Base-by-base conservation (phyloP, 2,113 vertebrate genomes). In the Aleadryas rufinucha region DNA sequence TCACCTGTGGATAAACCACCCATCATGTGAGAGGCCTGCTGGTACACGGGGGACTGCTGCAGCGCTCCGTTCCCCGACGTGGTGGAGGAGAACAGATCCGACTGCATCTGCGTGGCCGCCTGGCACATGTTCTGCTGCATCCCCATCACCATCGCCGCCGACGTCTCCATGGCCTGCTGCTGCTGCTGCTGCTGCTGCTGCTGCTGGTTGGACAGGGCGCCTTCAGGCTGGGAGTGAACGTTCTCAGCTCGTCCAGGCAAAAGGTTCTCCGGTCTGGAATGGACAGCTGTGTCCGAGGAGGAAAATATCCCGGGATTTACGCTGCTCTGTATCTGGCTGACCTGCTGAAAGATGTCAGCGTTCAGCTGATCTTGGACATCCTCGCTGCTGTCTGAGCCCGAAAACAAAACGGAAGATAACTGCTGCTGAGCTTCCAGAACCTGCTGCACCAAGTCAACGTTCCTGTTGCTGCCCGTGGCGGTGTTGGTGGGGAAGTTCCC, bases 121-220 rank as follows among this genome's bases (percentile, higher is more conserved):
- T 97, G 98, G 94, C 98, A 98, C 56, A 98, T 98, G 86, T 97
- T 98, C 59, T 98, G 98, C 35, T 98, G 98, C 95, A 98, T 98
- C 23, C 98, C 98, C 44, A 98, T 98, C 91, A 98, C 98, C 97
- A 98, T 98, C 7, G 98, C 98, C 2, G 98, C 98, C 4, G 98
- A 98, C 4, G 98, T 98, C 82, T 99, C 99, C 98, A 99, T 97
- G 7, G 98, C 98, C 84, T 99, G 99, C 70, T 99, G 98, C 6
- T 99, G 99, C 56, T 99, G 99, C 87, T 99, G 99, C 3, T 97
- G 98, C 1, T 98, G 39, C 2, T 98, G 97, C 1, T 99, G 98
- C 57, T 99, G 99, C 82, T 98, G 99, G 91, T 95, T 98, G 70
- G 98, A 96, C 76, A 99, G 95, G 0, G 98, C 75, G 17, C 97